Evolutionary conservation across 1,140 invertebrate species (phyloP), one percentile per base, ranked within the genome.

Genomic region (Dinoponera quadriceps): DNA sequence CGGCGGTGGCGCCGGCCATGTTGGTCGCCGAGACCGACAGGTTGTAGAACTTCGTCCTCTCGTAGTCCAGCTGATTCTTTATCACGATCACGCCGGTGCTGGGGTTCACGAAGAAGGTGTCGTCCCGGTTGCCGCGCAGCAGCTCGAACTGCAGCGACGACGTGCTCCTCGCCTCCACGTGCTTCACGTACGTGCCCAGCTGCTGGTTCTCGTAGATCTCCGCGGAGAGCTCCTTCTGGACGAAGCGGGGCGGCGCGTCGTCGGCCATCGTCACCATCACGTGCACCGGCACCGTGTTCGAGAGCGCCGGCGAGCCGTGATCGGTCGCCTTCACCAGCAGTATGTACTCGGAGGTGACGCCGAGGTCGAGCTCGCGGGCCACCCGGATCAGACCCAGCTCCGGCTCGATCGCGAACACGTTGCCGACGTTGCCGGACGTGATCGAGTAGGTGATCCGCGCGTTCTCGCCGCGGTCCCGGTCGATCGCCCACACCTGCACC

Each of bases 201-300:
- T 96, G 95, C 86, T 96, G 96, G 92, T 98, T 98, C 94, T 99
- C 98, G 84, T 96, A 96, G 13, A 99, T 96, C 93, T 98, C 98
- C 0, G 96, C 96, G 55, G 96, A 95, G 69, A 97, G 95, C 87
- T 96, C 96, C 14, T 94, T 93, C 66, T 95, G 93, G 1, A 94
- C 91, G 94, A 98, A 98, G 66, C 96, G 96, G 2, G 98, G 98
- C 22, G 98, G 97, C 71, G 97, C 96, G 92, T 98, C 98, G 89
- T 98, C 97, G 0, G 98, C 97, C 95, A 98, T 97, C 0, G 97
- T 98, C 13, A 99, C 95, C 90, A 96, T 95, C 18, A 99, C 97
- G 91, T 98, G 97, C 1, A 99, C 97, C 22, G 97, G 97, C 20
- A 98, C 95, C 33, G 97, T 97, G 72, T 96, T 96, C 18, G 96